Conservation (phyloP, 2,888 invertebrate species). For the Luffia ferchaultella region DNA sequence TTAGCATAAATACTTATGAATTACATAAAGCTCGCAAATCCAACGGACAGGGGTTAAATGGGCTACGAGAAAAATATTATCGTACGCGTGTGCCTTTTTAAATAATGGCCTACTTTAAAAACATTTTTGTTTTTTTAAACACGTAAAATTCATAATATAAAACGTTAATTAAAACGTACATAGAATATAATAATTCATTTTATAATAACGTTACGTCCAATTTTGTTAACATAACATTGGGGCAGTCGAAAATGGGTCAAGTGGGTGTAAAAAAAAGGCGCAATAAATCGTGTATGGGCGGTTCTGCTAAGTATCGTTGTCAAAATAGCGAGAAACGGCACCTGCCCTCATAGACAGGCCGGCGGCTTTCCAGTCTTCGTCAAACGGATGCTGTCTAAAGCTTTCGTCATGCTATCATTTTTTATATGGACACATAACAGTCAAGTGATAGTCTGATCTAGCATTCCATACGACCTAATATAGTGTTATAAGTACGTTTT, state of each 20-base stretch:
- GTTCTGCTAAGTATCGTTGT: constrained; percentile 61
- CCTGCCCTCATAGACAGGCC: constrained; percentile 47
- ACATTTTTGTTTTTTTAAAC: not conserved
- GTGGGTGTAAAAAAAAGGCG: constrained; percentile 34
- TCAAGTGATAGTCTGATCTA: no score
- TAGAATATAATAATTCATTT: constrained; percentile 9
- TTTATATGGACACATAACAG: no score
- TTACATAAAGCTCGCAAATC: not conserved
- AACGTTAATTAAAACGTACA: not conserved
- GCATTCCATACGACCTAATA: no score
- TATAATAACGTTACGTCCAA: constrained; percentile 32
- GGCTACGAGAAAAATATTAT: not conserved
- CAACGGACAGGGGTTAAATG: not conserved
- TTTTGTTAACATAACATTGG: constrained; percentile 35
- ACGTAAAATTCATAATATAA: not conserved
- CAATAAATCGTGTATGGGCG: constrained; percentile 49
- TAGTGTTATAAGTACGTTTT: no score
- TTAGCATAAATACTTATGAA: not conserved
- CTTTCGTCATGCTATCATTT: no score
- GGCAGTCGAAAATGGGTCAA: constrained; percentile 47
- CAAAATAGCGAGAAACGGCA: constrained; percentile 55
- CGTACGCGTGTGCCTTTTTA: not conserved
- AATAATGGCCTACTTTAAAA: not conserved
- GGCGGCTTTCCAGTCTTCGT: constrained; percentile 21
- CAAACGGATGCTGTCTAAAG: not conserved